phyloP scores from a whole-genome alignment of 92 coral and sea anemone species.

The Epizoanthus fatuus region DNA sequence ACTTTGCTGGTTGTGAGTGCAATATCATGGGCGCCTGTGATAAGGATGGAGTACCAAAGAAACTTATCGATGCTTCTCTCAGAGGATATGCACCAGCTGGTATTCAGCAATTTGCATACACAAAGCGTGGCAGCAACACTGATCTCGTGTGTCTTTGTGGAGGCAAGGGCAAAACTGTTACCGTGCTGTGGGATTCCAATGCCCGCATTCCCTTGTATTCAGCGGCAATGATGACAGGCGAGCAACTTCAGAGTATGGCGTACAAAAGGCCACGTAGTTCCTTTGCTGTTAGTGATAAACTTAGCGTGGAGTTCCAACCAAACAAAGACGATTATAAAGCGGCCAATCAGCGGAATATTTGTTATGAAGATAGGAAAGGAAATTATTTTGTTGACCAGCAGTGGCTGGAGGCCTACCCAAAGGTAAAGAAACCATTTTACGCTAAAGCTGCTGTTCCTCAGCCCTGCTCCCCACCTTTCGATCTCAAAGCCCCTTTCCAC shows the following conservation, averaged over 20 bases:
- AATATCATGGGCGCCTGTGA: neutral
- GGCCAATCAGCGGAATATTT: neutral
- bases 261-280: neutral
- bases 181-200: neutral
- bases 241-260: neutral
- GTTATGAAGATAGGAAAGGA: neutral
- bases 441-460: no score
- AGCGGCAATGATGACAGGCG: neutral
- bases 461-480: no score
- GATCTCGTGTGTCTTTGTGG: neutral
- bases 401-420: neutral
- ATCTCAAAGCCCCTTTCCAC: constrained; percentile 2
- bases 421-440: no score
- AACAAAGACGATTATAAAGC: neutral
- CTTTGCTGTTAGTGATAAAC: neutral
- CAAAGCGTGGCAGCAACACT: neutral
- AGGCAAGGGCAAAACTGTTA: neutral
- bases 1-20: neutral
- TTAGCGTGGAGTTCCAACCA: neutral
- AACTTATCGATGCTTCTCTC: neutral
- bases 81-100: neutral
- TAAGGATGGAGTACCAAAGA: neutral
- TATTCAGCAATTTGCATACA: neutral
- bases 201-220: neutral
- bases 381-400: neutral